These are phyloP conservation scores for Hylia prasina DNA, from an alignment of 2,113 vertebrate genomes.

Conservation along the genomic window DNA sequence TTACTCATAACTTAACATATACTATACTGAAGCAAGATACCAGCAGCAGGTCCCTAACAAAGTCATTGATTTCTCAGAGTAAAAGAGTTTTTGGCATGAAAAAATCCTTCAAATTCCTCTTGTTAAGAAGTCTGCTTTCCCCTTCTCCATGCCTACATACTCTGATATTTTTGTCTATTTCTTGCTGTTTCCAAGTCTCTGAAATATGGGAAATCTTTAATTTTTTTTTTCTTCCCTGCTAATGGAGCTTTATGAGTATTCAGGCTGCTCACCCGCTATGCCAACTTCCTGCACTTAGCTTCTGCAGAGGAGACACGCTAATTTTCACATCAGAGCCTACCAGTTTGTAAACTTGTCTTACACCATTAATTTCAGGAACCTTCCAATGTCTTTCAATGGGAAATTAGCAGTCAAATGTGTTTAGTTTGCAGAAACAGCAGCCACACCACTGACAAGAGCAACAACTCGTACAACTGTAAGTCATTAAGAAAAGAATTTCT, in stretches of 20 bases:
- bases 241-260: neutral
- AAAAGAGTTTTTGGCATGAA: neutral
- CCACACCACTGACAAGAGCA: neutral
- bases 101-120: neutral
- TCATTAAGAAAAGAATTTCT: slow-evolving; percentile 24
- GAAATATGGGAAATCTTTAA: neutral
- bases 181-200: neutral
- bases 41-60: neutral
- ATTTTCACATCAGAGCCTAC: slow-evolving; percentile 65
- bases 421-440: slow-evolving; percentile 33
- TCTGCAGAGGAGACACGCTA: slow-evolving; percentile 23
- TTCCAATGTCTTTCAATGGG: slow-evolving; percentile 41
- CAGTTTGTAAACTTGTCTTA: slow-evolving; percentile 69
- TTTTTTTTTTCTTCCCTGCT: neutral
- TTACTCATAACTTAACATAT: neutral
- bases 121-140: neutral
- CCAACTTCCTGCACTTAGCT: neutral
- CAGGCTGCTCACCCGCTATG: neutral
- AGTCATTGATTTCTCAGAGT: neutral
- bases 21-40: neutral
- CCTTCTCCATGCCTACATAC: neutral
- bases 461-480: neutral
- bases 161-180: neutral
- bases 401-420: slow-evolving; percentile 60
- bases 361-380: slow-evolving; percentile 48